Evolutionary conservation across 2,888 invertebrate species (phyloP).

Genomic region (Plagodis pulveraria): DNA sequence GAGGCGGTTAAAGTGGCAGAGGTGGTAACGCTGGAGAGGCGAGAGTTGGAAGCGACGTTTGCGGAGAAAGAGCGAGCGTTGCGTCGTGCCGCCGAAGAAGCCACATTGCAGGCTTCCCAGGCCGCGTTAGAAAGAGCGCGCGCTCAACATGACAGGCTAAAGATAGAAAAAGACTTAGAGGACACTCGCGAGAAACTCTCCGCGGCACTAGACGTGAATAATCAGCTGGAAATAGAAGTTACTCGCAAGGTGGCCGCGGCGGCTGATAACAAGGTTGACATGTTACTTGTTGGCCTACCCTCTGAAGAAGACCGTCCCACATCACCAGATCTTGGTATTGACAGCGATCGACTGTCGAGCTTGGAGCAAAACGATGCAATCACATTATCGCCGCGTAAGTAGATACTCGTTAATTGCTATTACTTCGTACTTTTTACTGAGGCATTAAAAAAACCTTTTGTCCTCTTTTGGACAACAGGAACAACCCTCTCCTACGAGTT

Average conservation of each 20-base stretch:
- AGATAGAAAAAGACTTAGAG: conserved; percentile 87
- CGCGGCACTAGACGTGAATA: conserved; percentile 59
- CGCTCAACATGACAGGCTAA: conserved; percentile 88
- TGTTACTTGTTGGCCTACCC: conserved; percentile 55
- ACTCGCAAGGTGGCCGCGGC: conserved; percentile 68
- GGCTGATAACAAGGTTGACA: conserved; percentile 60
- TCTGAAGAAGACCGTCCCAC: conserved; percentile 79
- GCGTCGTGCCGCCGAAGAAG: conserved; percentile 88
- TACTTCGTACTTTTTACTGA: not conserved
- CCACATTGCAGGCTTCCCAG: conserved; percentile 90
- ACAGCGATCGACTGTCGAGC: conserved; percentile 90
- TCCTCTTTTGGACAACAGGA: too few relatives aligned
- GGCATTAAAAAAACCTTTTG: too few relatives aligned
- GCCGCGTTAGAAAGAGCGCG: conserved; percentile 90
- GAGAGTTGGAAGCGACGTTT: conserved; percentile 69
- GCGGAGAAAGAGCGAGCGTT: conserved; percentile 83
- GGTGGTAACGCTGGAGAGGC: conserved; percentile 66
- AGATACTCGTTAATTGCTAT: not conserved
- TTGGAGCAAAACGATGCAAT: conserved; percentile 84
- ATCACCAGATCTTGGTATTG: conserved; percentile 96
- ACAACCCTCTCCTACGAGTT: too few relatives aligned
- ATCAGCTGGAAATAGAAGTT: conserved; percentile 75
- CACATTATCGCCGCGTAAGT: conserved; percentile 76
- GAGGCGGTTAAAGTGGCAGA: conserved; percentile 59
- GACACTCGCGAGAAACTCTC: conserved; percentile 80